Conservation (phyloP, 1,140 invertebrate genomes). For the Paramacrobiotus metropolitanus region DNA sequence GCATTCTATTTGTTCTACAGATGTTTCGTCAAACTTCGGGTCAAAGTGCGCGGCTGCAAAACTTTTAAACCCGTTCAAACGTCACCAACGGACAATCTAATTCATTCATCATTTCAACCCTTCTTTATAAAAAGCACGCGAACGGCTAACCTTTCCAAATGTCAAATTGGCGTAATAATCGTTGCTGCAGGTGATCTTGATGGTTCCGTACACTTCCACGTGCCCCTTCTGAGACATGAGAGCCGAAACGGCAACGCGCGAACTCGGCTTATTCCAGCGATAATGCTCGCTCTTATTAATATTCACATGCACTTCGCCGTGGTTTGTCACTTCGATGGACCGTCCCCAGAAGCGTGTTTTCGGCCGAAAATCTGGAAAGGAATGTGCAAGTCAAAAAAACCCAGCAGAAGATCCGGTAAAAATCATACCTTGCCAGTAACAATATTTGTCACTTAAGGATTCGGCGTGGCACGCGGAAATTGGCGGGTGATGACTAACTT, state of each 20-base stretch:
- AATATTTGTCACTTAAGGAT: slow-evolving; percentile 35
- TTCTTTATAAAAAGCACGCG: too few relatives aligned
- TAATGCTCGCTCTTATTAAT: slow-evolving; percentile 34
- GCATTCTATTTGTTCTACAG: too few relatives aligned
- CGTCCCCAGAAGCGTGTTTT: slow-evolving; percentile 77
- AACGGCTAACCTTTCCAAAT: slow-evolving; percentile 41
- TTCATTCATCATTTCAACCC: too few relatives aligned
- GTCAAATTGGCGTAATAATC: slow-evolving; percentile 26
- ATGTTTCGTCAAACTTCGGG: too few relatives aligned
- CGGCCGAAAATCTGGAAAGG: slow-evolving; percentile 37
- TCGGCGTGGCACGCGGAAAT: slow-evolving; percentile 55
- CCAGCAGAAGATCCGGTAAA: not conserved
- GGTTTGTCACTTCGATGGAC: slow-evolving; percentile 53
- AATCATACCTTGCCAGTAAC: slow-evolving; percentile 41
- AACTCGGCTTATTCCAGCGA: slow-evolving; percentile 61
- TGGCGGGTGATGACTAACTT: slow-evolving; percentile 67
- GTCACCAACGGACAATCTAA: too few relatives aligned
- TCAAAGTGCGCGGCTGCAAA: too few relatives aligned
- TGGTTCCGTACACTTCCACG: slow-evolving; percentile 35
- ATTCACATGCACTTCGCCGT: slow-evolving; percentile 16
- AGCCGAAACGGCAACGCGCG: slow-evolving; percentile 45
- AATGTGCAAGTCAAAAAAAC: not conserved
- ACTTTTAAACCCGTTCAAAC: too few relatives aligned
- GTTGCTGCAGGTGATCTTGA: slow-evolving; percentile 37
- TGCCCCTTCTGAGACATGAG: slow-evolving; percentile 71